Percentiles rank a stretch among this genome's conserved stretches.
Evolutionary conservation across 1,140 invertebrate genomes (phyloP).

Genomic region (Micrasema minimum): DNA sequence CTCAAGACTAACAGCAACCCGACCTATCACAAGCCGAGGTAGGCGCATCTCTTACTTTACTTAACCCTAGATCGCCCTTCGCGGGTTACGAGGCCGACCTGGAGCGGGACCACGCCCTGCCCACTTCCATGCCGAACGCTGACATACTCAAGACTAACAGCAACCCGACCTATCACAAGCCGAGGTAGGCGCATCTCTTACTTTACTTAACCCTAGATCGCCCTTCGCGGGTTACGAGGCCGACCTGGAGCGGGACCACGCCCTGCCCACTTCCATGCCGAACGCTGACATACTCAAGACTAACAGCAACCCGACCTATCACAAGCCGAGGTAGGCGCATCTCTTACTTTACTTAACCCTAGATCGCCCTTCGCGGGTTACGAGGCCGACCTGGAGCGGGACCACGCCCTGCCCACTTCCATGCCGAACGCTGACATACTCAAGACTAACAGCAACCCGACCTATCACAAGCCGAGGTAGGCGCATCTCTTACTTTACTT

Average conservation of each 20-base stretch:
- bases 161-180: slow-evolving; percentile 76
- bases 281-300: slow-evolving; percentile 78
- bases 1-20: slow-evolving; percentile 77
- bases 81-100: slow-evolving; percentile 72
- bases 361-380: slow-evolving; percentile 68
- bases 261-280: slow-evolving; percentile 74
- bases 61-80: too few species aligned
- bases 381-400: slow-evolving; percentile 73
- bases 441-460: slow-evolving; percentile 76
- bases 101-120: slow-evolving; percentile 74
- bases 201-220: too few species aligned
- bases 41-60: too few species aligned
- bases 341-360: too few species aligned
- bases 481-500: too few species aligned
- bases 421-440: slow-evolving; percentile 77
- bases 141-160: slow-evolving; percentile 78
- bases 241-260: slow-evolving; percentile 75
- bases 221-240: slow-evolving; percentile 70
- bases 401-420: slow-evolving; percentile 74
- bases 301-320: slow-evolving; percentile 75
- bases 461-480: slow-evolving; percentile 75
- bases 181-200: too few species aligned
- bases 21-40: slow-evolving; percentile 75
- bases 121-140: slow-evolving; percentile 75
- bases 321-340: slow-evolving; percentile 75